Conservation (phyloP, 2,888 invertebrate species). For the Eupeodes luniger region DNA sequence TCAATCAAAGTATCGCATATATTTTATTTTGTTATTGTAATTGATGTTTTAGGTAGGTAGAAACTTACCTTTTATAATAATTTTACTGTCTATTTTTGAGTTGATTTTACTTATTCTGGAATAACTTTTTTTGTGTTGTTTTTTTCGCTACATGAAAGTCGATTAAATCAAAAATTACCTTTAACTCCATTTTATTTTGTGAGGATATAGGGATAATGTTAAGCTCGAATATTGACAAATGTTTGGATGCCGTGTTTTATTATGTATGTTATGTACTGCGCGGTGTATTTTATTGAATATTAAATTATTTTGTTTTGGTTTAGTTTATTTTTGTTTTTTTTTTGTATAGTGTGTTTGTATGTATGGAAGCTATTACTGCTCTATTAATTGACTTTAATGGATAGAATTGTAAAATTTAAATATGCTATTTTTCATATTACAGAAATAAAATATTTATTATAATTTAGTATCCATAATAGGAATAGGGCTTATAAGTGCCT, state of each 20-base stretch:
- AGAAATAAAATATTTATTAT: too few species aligned
- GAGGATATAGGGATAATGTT: neutral
- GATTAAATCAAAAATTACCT: constrained; percentile 22
- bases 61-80: neutral
- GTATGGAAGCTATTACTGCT: too few species aligned
- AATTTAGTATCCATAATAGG: too few species aligned
- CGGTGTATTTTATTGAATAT: too few species aligned
- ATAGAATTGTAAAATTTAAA: too few species aligned
- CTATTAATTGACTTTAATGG: too few species aligned
- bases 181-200: neutral
- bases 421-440: too few species aligned
- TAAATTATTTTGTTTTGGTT: neutral
- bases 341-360: neutral
- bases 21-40: neutral
- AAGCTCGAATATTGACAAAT: constrained; percentile 33
- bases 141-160: constrained; percentile 12
- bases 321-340: too few species aligned
- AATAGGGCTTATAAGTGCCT: too few species aligned
- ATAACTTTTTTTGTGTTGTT: neutral
- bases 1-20: constrained; percentile 24
- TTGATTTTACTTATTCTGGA: constrained; percentile 15
- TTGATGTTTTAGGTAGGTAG: neutral
- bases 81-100: constrained; percentile 23
- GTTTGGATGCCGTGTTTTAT: constrained; percentile 7
- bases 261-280: neutral